Conservation (phyloP, 2,888 invertebrate species). For the Ethmia dodecea region DNA sequence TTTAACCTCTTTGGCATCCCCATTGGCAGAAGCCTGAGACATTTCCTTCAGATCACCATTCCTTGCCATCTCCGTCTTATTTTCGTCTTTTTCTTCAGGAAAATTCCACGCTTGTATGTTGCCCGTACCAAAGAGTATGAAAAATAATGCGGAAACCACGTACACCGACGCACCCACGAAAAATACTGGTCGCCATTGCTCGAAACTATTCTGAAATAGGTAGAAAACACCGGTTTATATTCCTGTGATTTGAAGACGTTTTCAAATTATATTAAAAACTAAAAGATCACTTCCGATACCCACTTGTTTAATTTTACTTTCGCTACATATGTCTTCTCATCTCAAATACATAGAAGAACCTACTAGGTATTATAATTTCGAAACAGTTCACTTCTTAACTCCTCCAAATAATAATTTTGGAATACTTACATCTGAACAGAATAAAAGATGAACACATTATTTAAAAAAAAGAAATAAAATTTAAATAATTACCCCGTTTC, state of each 20-base stretch:
- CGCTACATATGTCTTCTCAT: no score
- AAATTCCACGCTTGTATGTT: conserved; percentile 85
- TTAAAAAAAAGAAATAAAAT: neutral
- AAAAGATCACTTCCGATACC: no score
- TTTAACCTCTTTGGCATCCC: conserved; percentile 42
- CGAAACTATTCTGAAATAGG: conserved; percentile 80
- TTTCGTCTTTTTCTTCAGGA: conserved; percentile 28
- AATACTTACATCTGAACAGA: no score
- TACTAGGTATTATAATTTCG: no score
- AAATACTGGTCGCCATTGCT: conserved; percentile 86
- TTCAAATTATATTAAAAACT: no score
- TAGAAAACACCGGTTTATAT: no score
- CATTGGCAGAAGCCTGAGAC: conserved; percentile 28
- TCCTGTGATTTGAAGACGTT: no score
- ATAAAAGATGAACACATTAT: no score
- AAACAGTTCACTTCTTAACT: no score
- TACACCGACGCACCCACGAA: conserved; percentile 85
- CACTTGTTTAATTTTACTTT: no score
- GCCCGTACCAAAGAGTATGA: conserved; percentile 83
- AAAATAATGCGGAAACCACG: conserved; percentile 82
- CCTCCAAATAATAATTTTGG: no score
- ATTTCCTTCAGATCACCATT: conserved; percentile 42
- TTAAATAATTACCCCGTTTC: conserved; percentile 60
- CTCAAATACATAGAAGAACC: no score
- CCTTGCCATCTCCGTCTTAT: conserved; percentile 30